phyloP scores from a whole-genome alignment of 2,888 invertebrate genomes.

The Cynaeus angustus region DNA sequence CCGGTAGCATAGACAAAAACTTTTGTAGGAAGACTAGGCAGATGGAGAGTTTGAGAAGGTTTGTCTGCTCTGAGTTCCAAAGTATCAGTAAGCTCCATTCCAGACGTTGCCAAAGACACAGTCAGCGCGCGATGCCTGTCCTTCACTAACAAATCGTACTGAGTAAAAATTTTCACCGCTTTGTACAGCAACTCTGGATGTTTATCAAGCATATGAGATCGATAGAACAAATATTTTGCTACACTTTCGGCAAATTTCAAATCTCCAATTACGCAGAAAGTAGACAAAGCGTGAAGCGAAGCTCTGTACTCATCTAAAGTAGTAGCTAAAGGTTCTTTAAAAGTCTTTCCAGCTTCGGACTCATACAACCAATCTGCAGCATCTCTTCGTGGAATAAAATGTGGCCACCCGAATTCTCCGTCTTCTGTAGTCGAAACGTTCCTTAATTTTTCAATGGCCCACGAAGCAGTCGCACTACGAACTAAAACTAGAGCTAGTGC shows the following conservation, averaged over 20 bases:
- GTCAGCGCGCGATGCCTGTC: conserved; percentile 78
- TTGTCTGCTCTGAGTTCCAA: conserved; percentile 75
- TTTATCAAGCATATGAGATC: conserved; percentile 78
- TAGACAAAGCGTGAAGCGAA: conserved; percentile 75
- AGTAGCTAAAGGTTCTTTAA: conserved; percentile 74
- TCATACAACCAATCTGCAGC: conserved; percentile 80
- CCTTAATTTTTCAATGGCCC: conserved; percentile 75
- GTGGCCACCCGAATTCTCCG: conserved; percentile 81
- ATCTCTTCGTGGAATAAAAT: conserved; percentile 73
- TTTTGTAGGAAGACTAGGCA: conserved; percentile 80
- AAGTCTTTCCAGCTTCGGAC: conserved; percentile 73
- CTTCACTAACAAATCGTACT: conserved; percentile 76
- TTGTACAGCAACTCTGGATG: conserved; percentile 77
- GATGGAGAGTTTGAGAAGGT: conserved; percentile 74
- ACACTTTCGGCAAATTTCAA: conserved; percentile 79
- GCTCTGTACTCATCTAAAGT: conserved; percentile 78
- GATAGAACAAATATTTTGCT: conserved; percentile 78
- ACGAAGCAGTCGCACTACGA: conserved; percentile 71
- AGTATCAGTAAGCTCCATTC: conserved; percentile 82
- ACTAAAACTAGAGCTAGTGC: conserved; percentile 76
- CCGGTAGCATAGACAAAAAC: conserved; percentile 83
- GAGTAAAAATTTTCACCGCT: conserved; percentile 77
- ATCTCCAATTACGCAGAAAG: conserved; percentile 77
- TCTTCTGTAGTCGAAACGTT: conserved; percentile 80
- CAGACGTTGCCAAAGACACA: conserved; percentile 80